Evolutionary conservation across 2,888 invertebrate genomes (phyloP).

Genomic region (Cremastobaeus sp.): DNA sequence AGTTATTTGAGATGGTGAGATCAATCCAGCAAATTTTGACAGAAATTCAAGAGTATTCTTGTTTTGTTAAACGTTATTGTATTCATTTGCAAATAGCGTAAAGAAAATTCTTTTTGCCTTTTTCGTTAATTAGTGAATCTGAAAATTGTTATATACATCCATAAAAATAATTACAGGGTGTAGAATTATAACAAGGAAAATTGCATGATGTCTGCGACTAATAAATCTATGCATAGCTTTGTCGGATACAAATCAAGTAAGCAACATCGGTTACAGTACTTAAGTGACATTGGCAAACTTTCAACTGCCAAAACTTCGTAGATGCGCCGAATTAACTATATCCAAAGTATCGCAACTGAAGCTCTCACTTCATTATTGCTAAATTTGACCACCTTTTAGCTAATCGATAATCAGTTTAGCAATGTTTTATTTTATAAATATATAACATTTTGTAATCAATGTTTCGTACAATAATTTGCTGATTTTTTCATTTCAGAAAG

Average conservation of each 20-base stretch:
- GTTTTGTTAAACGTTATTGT: too few relatives aligned
- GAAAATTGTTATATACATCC: too few relatives aligned
- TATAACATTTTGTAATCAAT: too few relatives aligned
- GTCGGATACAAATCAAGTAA: conserved; percentile 11
- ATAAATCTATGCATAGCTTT: conserved; percentile 21
- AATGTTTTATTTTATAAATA: conserved; percentile 2
- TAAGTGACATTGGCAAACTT: conserved; percentile 12
- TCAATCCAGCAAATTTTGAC: too few relatives aligned
- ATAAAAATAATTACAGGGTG: too few relatives aligned
- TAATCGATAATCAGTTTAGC: conserved; percentile 3
- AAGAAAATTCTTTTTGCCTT: too few relatives aligned
- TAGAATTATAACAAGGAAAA: too few relatives aligned
- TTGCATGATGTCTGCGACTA: too few relatives aligned
- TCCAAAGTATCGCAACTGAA: conserved; percentile 1
- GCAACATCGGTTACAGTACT: conserved; percentile 8
- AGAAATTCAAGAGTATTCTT: too few relatives aligned
- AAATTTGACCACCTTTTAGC: not conserved
- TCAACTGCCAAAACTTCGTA: conserved; percentile 19
- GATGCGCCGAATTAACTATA: not conserved
- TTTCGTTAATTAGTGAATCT: too few relatives aligned
- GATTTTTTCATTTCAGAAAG: not conserved
- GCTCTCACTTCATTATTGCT: conserved; percentile 7
- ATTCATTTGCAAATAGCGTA: too few relatives aligned
- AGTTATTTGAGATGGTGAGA: too few relatives aligned
- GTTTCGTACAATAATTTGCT: not conserved